Percentiles rank a stretch among this genome's conserved stretches.
Evolutionary conservation across 2,797 vertebrate genomes (phyloP).

Genomic region (Tokudaia muenninki): DNA sequence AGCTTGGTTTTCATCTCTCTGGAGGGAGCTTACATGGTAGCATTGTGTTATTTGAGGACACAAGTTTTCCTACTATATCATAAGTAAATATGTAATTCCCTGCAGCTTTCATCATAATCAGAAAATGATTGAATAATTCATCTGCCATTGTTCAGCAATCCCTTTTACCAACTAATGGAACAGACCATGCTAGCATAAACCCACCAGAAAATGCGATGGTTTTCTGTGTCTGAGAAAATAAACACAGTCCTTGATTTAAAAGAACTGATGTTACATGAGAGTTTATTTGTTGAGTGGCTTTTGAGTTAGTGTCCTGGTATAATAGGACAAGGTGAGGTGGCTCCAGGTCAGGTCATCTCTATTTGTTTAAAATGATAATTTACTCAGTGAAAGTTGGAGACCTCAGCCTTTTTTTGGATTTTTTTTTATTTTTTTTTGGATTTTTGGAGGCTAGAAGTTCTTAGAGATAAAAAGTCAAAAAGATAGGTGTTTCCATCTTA

Average conservation of each 20-base stretch:
- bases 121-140: conserved; percentile 65
- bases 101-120: conserved; percentile 53
- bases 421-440: too few species aligned
- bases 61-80: conserved; percentile 33
- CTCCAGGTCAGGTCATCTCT: not conserved
- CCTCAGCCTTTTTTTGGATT: not conserved
- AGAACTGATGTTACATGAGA: not conserved
- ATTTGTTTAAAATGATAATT: conserved; percentile 17
- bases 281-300: not conserved
- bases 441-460: not conserved
- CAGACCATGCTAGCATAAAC: not conserved
- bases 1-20: conserved; percentile 63
- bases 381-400: not conserved
- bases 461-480: not conserved
- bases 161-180: conserved; percentile 38
- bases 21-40: conserved; percentile 67
- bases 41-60: conserved; percentile 60
- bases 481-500: not conserved
- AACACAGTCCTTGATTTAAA: conserved; percentile 44
- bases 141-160: conserved; percentile 30
- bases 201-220: not conserved
- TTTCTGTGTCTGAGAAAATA: conserved; percentile 17
- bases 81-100: conserved; percentile 61
- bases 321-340: not conserved
- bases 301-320: not conserved